A percentile compares a stretch with the other conserved stretches of the same genome.
phyloP scores from a whole-genome alignment of 2,888 invertebrate species.

The Uropetala carovei region DNA sequence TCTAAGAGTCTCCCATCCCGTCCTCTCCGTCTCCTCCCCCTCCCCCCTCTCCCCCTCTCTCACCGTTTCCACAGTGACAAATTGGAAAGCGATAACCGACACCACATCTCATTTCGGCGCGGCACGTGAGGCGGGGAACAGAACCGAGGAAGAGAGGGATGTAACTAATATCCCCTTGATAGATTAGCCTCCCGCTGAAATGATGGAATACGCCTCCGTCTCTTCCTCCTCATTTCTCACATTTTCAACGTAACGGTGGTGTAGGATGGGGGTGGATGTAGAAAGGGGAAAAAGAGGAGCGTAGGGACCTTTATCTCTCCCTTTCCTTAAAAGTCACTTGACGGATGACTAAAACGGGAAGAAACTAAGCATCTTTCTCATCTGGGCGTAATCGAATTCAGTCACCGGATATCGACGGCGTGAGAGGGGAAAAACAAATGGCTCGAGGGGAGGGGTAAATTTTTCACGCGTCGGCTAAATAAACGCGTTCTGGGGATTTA shows the following conservation, averaged over 20 bases:
- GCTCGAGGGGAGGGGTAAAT: neutral
- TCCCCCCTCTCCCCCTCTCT: conserved; percentile 4
- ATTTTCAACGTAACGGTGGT: neutral
- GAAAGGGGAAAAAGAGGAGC: too few species aligned
- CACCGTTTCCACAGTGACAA: conserved; percentile 33
- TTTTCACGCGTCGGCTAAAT: conserved; percentile 4
- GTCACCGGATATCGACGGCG: conserved; percentile 29
- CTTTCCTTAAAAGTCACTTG: conserved; percentile 33
- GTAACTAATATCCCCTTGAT: conserved; percentile 50
- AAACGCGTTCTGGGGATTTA: neutral
- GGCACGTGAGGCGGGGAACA: conserved; percentile 24
- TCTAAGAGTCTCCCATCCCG: too few species aligned
- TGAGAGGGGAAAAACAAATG: neutral
- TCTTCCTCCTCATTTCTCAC: conserved; percentile 32
- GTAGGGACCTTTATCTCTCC: neutral
- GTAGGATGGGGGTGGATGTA: neutral
- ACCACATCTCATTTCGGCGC: conserved; percentile 56
- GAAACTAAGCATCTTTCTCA: conserved; percentile 41
- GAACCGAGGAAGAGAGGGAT: neutral
- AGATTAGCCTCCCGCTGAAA: conserved; percentile 16
- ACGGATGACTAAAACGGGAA: conserved; percentile 21
- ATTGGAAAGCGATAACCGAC: conserved; percentile 64
- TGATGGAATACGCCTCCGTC: conserved; percentile 30
- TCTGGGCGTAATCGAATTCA: conserved; percentile 23
- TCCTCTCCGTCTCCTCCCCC: neutral